These are phyloP conservation scores for Aphelenchoides bicaudatus DNA, from an alignment of 2,888 invertebrate genomes.

Conservation along the genomic window DNA sequence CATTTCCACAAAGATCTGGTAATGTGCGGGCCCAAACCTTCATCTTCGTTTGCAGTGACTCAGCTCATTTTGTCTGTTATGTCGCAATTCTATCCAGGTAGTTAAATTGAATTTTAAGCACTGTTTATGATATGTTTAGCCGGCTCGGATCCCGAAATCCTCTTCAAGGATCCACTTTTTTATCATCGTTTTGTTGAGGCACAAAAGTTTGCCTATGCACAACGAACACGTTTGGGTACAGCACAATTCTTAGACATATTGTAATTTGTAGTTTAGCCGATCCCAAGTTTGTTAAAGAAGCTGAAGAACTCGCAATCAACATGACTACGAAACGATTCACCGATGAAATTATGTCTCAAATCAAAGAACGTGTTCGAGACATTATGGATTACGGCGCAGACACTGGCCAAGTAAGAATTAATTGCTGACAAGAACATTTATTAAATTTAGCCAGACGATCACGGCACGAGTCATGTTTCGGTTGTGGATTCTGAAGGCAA, in stretches of 20 bases:
- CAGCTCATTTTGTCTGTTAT: constrained; percentile 78
- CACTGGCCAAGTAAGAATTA: constrained; percentile 2
- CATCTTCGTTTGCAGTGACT: constrained; percentile 78
- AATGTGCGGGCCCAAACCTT: constrained; percentile 77
- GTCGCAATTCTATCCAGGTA: constrained; percentile 41
- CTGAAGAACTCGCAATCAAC: constrained; percentile 70
- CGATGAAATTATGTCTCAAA: constrained; percentile 30
- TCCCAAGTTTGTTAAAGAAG: constrained; percentile 69
- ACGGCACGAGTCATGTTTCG: constrained; percentile 85
- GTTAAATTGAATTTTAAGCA: constrained; percentile 16
- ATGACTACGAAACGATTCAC: constrained; percentile 67
- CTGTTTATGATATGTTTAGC: constrained; percentile 28
- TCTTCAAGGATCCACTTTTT: constrained; percentile 62
- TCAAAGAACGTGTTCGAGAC: constrained; percentile 22
- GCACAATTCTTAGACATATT: not conserved
- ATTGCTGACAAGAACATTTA: not conserved
- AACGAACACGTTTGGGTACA: constrained; percentile 60
- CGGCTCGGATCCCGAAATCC: constrained; percentile 17
- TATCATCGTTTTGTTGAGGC: constrained; percentile 82
- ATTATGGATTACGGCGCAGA: constrained; percentile 19
- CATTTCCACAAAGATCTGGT: constrained; percentile 65
- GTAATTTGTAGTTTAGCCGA: constrained; percentile 19
- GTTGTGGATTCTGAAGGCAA: constrained; percentile 76
- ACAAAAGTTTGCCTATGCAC: constrained; percentile 85
- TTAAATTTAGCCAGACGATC: constrained; percentile 52